Evolutionary conservation across 2,888 invertebrate genomes (phyloP).

Genomic region (Caenorhabditis becei): DNA sequence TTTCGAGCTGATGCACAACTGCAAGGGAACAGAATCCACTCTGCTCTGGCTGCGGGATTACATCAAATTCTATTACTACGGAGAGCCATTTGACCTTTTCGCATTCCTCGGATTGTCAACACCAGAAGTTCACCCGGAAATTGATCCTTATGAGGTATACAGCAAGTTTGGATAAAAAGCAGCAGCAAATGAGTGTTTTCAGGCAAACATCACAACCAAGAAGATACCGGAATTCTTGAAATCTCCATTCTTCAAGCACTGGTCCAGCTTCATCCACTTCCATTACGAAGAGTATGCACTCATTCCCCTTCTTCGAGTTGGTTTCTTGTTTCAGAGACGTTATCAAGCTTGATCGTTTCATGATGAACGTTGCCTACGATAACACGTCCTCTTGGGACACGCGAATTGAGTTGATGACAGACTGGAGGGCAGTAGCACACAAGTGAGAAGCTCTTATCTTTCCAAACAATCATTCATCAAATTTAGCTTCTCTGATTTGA

Average conservation of each 20-base stretch:
- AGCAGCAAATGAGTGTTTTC: not conserved
- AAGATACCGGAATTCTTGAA: constrained; percentile 73
- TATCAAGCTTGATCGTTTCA: constrained; percentile 69
- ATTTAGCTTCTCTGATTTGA: constrained; percentile 73
- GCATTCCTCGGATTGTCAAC: constrained; percentile 48
- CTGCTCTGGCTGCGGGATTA: constrained; percentile 80
- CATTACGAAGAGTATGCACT: constrained; percentile 33
- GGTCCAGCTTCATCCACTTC: constrained; percentile 73
- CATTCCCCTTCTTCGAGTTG: not conserved
- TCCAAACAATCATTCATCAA: not conserved
- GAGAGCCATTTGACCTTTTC: constrained; percentile 65
- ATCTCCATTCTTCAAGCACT: constrained; percentile 80
- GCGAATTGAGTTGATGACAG: constrained; percentile 78
- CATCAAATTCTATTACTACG: constrained; percentile 70
- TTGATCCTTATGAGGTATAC: constrained; percentile 60
- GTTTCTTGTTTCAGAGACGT: constrained; percentile 40
- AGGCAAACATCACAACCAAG: constrained; percentile 66
- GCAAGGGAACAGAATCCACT: constrained; percentile 75
- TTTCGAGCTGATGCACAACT: constrained; percentile 75
- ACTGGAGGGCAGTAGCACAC: constrained; percentile 77
- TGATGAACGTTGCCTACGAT: constrained; percentile 78
- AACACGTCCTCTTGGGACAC: constrained; percentile 79
- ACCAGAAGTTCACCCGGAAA: constrained; percentile 56
- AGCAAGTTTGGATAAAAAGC: not conserved
- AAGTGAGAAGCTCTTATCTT: constrained; percentile 38